Conservation (phyloP, 2,888 invertebrate species). For the Xanthia togata region DNA sequence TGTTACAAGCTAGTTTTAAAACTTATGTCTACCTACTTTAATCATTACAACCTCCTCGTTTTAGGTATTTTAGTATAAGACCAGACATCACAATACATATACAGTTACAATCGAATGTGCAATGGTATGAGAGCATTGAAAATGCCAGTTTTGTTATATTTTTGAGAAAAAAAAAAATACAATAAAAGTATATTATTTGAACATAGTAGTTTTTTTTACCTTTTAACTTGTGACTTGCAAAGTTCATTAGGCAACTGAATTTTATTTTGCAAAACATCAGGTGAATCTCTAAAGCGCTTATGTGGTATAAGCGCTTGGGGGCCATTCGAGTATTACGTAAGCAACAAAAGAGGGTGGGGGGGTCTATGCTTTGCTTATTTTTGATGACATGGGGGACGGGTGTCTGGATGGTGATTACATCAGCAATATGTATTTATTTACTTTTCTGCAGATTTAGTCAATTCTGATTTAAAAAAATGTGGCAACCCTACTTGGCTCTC, state of each 20-base stretch:
- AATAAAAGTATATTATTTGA: slow-evolving; percentile 63
- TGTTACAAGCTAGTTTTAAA: slow-evolving; percentile 26
- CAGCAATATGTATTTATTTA: too few species aligned
- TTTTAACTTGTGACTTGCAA: neutral
- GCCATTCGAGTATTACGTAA: too few species aligned
- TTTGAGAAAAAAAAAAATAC: slow-evolving; percentile 68
- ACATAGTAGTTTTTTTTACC: slow-evolving; percentile 13
- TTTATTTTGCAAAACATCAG: too few species aligned
- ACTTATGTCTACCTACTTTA: slow-evolving; percentile 20
- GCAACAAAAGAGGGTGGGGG: too few species aligned
- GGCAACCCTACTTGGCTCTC: too few species aligned
- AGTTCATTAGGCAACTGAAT: neutral
- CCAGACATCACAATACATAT: slow-evolving; percentile 63
- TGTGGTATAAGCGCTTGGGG: too few species aligned
- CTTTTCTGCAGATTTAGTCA: too few species aligned
- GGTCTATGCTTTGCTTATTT: too few species aligned
- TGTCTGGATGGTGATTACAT: too few species aligned
- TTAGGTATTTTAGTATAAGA: slow-evolving; percentile 43
- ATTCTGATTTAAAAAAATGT: too few species aligned
- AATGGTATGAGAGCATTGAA: slow-evolving; percentile 63
- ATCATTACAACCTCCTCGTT: slow-evolving; percentile 43
- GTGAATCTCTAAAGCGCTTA: too few species aligned
- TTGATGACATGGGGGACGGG: too few species aligned
- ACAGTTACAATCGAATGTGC: slow-evolving; percentile 48
- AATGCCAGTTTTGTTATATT: slow-evolving; percentile 70